phyloP scores from a whole-genome alignment of 2,888 invertebrate genomes.

The Aphodius sticticus region DNA sequence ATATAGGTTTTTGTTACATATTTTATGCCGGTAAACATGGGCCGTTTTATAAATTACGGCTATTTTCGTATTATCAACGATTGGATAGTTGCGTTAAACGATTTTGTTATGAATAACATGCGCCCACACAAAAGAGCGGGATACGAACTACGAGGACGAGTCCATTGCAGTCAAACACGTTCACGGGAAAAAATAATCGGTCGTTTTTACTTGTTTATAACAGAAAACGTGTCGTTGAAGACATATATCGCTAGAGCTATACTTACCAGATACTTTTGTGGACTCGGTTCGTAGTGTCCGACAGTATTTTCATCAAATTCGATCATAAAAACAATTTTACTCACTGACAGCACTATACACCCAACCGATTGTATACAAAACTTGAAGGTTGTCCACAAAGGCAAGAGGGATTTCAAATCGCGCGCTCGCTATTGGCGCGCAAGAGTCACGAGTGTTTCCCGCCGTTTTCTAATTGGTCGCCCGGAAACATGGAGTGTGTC shows the following conservation, averaged over 20 bases:
- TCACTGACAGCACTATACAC: conserved; percentile 60
- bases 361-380: conserved; percentile 61
- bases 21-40: neutral
- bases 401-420: conserved; percentile 61
- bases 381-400: conserved; percentile 56
- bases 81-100: conserved; percentile 32
- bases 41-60: neutral
- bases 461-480: conserved; percentile 55
- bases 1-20: neutral
- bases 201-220: conserved; percentile 47
- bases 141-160: conserved; percentile 54
- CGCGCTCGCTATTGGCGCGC: conserved; percentile 53
- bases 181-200: conserved; percentile 39
- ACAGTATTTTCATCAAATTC: conserved; percentile 75
- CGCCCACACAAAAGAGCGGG: conserved; percentile 58
- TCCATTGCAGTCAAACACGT: conserved; percentile 50
- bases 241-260: conserved; percentile 44
- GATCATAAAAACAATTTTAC: conserved; percentile 64
- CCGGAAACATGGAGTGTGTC: conserved; percentile 36
- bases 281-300: conserved; percentile 72
- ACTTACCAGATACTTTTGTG: conserved; percentile 76
- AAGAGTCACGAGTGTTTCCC: conserved; percentile 58
- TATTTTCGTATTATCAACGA: neutral
- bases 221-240: conserved; percentile 53
- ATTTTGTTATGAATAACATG: conserved; percentile 37